A percentile compares a stretch with the other conserved stretches of the same genome.
Evolutionary conservation across 2,113 vertebrate genomes (phyloP).

Genomic region (Phalacrocorax carbo): DNA sequence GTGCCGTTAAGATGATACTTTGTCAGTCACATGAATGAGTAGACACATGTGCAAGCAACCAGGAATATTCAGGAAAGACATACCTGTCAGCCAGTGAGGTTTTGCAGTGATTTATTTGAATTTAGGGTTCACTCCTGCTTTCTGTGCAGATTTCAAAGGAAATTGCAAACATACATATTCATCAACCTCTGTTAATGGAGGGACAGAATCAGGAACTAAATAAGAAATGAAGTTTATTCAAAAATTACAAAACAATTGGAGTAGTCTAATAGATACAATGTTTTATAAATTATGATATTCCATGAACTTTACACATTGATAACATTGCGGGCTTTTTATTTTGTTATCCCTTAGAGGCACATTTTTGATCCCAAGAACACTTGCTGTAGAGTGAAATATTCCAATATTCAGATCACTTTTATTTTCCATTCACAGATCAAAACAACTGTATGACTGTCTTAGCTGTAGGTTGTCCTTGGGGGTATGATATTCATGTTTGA

Average conservation of each 20-base stretch:
- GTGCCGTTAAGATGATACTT: constrained; percentile 18
- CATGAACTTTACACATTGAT: background rate
- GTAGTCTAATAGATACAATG: background rate
- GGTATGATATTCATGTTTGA: background rate
- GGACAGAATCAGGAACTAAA: background rate
- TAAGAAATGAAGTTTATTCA: background rate
- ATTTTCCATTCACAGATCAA: background rate
- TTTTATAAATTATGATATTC: background rate
- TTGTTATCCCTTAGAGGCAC: background rate
- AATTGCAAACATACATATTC: constrained; percentile 8
- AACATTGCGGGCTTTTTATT: background rate
- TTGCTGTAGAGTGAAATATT: background rate
- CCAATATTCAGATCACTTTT: background rate
- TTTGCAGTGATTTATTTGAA: constrained; percentile 43
- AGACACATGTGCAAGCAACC: constrained; percentile 22
- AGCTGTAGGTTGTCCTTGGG: background rate
- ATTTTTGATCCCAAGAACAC: background rate
- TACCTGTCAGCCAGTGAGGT: background rate
- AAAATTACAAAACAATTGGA: background rate
- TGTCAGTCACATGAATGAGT: constrained; percentile 23
- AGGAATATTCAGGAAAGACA: constrained; percentile 23
- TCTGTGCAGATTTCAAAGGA: constrained; percentile 38
- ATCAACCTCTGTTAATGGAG: background rate
- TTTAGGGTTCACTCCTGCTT: constrained; percentile 2
- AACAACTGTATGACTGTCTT: background rate